These are phyloP conservation scores for Acropora tenuis DNA, from an alignment of 64 coral and sea anemone species.

Conservation along the genomic window DNA sequence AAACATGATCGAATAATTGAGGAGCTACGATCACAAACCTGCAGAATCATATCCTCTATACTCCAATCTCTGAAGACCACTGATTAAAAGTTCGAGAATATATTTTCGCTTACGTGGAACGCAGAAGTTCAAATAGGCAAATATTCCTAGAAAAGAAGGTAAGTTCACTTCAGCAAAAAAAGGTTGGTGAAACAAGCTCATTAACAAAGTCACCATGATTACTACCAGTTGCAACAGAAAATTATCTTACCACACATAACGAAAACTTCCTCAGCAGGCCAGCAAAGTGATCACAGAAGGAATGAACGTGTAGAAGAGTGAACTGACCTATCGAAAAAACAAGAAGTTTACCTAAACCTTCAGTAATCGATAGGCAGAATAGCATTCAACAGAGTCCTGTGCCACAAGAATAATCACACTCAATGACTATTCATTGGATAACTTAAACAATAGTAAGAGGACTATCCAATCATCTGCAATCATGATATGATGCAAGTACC, in stretches of 20 bases:
- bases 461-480: background rate
- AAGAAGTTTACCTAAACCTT: no score
- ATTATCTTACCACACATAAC: conserved; percentile 30
- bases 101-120: conserved; percentile 92
- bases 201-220: no score
- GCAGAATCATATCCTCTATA: conserved; percentile 98
- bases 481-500: background rate
- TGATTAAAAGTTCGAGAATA: conserved; percentile 92
- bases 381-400: no score
- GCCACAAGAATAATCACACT: background rate
- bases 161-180: background rate
- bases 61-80: conserved; percentile 89
- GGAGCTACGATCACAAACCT: conserved; percentile 58
- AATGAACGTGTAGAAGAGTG: background rate
- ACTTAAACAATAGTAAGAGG: background rate
- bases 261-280: background rate
- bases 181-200: no score
- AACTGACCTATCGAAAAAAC: no score
- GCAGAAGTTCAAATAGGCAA: conserved; percentile 97
- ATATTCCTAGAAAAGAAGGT: conserved; percentile 76
- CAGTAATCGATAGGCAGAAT: no score
- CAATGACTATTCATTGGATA: background rate
- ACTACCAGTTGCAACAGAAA: no score
- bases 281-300: background rate
- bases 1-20: background rate